Evolutionary conservation across 2,113 vertebrate species (phyloP), one percentile per base, ranked within the genome.

Genomic region (Pterophyllum scalare): DNA sequence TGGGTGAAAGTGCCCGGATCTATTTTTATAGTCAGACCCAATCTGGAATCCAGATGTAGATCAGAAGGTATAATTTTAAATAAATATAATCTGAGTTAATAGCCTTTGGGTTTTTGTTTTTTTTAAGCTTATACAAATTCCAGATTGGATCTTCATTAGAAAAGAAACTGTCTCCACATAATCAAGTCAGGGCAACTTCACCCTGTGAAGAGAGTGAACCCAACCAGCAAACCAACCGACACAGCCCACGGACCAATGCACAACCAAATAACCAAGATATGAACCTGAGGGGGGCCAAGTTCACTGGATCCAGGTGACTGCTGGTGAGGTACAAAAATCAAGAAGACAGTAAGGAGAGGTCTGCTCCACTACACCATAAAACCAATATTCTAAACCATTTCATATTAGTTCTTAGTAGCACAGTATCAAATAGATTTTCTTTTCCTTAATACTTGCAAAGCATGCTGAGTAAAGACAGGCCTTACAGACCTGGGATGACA

Each of bases 401-500:
- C 17, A 57, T 31, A 58, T 15, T 54, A 52, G 11, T 35, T 56
- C 19, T 57, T 15, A 54, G 28, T 14, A 80, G n/a, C 2, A 0
- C 31, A 72, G 31, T 33, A 17, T 52, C 15, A 61, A 22, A 12
- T 52, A 20, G 17, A 20, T 72, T 26, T 28, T 6, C n/a, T 61
- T 20, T 38, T 77, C 7, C 11, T 22, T 43, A 15, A 3, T 40
- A 72, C 83, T 65, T 84, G 59, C 10, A 89, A 87, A 86, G 83
- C 82, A 94, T 92, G 90, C 89, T 93, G 86, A 87, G 84, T 67
- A 91, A 90, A 87, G 54, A 76, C 33, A 79, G 83, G 89, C 91
- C 93, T 95, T 94, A 97, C 97, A 96, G 96, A 97, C 96, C 97
- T 98, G 94, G 56, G 77, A 80, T 86, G 87, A 88, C 57, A 84